Evolutionary conservation across 23 tunicate genomes (phyloP), one percentile per base, ranked within the genome.

Genomic region (Ciona savignyi): DNA sequence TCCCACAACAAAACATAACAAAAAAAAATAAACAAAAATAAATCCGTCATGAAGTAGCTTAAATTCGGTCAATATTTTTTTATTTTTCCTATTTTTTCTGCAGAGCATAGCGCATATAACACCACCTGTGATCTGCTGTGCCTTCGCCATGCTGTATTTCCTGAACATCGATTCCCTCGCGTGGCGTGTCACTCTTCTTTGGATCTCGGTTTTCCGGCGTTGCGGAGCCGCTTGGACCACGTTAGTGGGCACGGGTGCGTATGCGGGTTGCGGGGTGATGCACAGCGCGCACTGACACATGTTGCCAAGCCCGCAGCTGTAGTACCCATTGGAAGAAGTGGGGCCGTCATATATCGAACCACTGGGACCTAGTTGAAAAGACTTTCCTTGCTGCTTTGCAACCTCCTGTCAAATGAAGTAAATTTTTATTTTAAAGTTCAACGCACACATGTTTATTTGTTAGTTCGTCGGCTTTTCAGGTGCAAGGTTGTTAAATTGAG

Each of bases 221-320:
- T 42, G 9, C 22, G 67, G 67, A 23, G 26, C 28, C 28, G 67
- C 26, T 1, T 29, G 35, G 3, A 27, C 33, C 3, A 64, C 35
- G 30, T 68, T 60, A 15, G 63, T 49, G 0, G 82, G 82, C 4
- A 83, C 68, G 29, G 81, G 81, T 11, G 27, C 28, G 67, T 74
- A 69, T 4, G 65, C 81, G 25, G 77, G 70, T 64, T 74, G 30
- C 4, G 89, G 85, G 2, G 66, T 75, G 28, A 84, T 77, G 77
- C 97, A 91, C 33, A 84, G 56, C 1, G 86, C 81, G 56, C 89
- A 83, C 31, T 84, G 83, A 66, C 97, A 91, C 3, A 91, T 34
- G 77, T 91, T 80, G 2, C 97, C 97, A 24, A 76, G 70, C 1
- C 91, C 90, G 61, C 97, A 91, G 49, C 85, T 75, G 77, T 83